Percentiles rank a stretch among this genome's conserved stretches.
These are phyloP conservation scores for Eupleurogrammus muticus DNA, from an alignment of 2,797 vertebrate species.

Conservation along the genomic window DNA sequence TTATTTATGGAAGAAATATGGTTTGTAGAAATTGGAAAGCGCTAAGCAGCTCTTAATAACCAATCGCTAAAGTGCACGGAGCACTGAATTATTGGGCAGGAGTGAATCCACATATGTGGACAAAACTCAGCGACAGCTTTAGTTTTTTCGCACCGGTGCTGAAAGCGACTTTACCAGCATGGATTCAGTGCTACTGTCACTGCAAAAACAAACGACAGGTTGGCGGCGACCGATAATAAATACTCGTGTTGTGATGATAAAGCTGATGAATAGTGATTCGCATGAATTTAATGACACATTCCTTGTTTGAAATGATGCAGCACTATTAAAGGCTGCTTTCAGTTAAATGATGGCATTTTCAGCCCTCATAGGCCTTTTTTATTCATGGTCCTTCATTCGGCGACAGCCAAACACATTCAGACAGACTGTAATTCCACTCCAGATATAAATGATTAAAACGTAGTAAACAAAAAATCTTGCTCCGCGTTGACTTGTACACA, in stretches of 20 bases:
- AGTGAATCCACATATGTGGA: background rate
- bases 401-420: conserved; percentile 20
- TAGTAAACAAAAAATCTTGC: conserved; percentile 1
- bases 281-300: conserved; percentile 38
- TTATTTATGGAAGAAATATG: background rate
- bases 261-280: conserved; percentile 31
- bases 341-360: conserved; percentile 23
- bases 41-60: background rate
- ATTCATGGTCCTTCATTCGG: conserved; percentile 1
- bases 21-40: background rate
- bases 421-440: conserved; percentile 9
- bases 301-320: conserved; percentile 35
- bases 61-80: background rate
- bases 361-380: background rate
- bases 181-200: conserved; percentile 2
- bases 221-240: conserved; percentile 14
- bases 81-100: background rate
- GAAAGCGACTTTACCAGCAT: background rate
- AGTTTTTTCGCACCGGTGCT: too few relatives aligned
- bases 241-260: conserved; percentile 29
- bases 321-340: conserved; percentile 9
- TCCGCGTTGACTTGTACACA: conserved; percentile 2
- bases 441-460: conserved; percentile 31
- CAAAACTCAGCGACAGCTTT: background rate
- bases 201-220: conserved; percentile 27